Evolutionary conservation across 1,140 invertebrate genomes (phyloP).

Genomic region (Aphelenchoides besseyi): DNA sequence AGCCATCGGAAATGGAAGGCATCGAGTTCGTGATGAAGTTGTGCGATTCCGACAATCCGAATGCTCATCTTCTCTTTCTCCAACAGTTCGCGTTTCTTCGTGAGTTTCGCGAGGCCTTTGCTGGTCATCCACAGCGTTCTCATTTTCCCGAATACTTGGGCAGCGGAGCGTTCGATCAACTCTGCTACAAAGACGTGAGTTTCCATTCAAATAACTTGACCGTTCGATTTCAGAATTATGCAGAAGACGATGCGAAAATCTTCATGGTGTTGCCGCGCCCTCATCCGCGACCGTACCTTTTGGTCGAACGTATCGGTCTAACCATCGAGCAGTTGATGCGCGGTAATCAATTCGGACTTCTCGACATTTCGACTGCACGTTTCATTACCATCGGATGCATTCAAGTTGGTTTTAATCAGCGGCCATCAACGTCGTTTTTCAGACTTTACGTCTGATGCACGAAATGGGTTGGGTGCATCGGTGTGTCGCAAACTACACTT

Average conservation of each 20-base stretch:
- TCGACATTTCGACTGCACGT: conserved; percentile 21
- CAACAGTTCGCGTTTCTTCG: conserved; percentile 1
- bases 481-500: conserved; percentile 16
- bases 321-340: conserved; percentile 13
- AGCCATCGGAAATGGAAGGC: neutral
- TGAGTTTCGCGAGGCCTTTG: neutral
- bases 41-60: conserved; percentile 4
- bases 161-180: conserved; percentile 9
- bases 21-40: conserved; percentile 14
- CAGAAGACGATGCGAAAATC: neutral
- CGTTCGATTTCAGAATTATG: neutral
- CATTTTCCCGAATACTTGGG: neutral
- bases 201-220: neutral
- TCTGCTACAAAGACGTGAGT: conserved; percentile 27
- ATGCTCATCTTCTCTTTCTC: conserved; percentile 12
- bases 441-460: conserved; percentile 8
- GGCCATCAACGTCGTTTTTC: neutral
- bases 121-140: neutral
- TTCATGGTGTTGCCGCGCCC: neutral
- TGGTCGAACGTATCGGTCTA: conserved; percentile 9
- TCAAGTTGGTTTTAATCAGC: neutral
- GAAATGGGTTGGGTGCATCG: conserved; percentile 19
- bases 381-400: conserved; percentile 17
- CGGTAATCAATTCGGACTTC: conserved; percentile 7
- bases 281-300: conserved; percentile 15